Evolutionary conservation across 2,888 invertebrate genomes (phyloP), one percentile per base, ranked within the genome.

Genomic region (Drosophila infuscata): DNA sequence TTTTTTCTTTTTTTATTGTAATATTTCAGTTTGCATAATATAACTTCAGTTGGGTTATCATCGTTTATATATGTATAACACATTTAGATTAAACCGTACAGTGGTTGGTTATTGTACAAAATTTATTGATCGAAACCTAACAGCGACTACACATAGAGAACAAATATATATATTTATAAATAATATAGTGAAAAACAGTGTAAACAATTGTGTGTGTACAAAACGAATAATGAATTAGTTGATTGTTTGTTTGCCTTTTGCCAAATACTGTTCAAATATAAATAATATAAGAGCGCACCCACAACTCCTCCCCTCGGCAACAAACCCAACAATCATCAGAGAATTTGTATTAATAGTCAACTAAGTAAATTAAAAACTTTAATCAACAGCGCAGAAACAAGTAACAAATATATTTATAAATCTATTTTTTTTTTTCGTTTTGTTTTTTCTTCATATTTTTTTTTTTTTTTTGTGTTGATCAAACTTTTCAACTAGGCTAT

Each of bases 81-180:
- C 65, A 67, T 59, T 71, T 52, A 59, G 59, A 64, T 68, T 43
- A 48, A 46, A 30, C 38, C 69, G 69, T 52, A 74, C 75, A 65
- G 65, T 71, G 62, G 57, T 76, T 53, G 72, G 67, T 78, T 76
- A 78, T 78, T 76, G 76, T 78, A 59, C 49, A 64, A 75, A 75
- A 57, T 57, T 25, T 57, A 67, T 54, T 57, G 59, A 71, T 78
- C 52, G 76, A 78, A 76, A 80, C 80, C 78, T 78, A 78, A 78
- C 76, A 79, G 76, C 76, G 67, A 74, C 89, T 88, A 85, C 86
- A 88, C 88, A 88, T 85, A 74, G 81, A 83, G 88, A 84, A 84
- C 88, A 88, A 88, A 77, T 82, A 58, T 58, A 76, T 76, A 76
- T 71, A 65, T 30, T 15, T 71, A 32, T 53, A 36, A 65, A 33